Evolutionary conservation across 35 echinoderm and acorn worm species (phyloP), one percentile per base, ranked within the genome.

Genomic region (Hemicentrotus pulcherrimus): DNA sequence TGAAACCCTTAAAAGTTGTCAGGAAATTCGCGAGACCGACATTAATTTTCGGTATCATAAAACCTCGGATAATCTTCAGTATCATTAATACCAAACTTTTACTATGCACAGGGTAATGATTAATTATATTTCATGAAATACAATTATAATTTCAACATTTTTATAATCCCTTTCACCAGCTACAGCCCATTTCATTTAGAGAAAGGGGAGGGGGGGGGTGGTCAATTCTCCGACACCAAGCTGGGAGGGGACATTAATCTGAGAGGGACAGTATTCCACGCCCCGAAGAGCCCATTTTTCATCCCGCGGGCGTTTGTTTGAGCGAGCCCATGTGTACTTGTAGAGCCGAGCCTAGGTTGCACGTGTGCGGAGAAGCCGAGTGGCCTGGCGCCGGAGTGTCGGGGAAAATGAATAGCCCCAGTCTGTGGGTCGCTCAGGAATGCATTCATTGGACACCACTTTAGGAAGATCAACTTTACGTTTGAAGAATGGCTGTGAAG

Each of bases 391-490:
- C 91, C 91, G 48, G 16, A 31, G 46, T 93, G 91, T 32, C 91
- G 91, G 91, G 47, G 46, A 4, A 0, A 47, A 93, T 93, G 91
- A 93, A 93, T 93, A 47, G 91, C n/a, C 11, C 46, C 32, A 48
- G 91, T 93, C 91, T 90, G 91, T 11, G 91, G 91, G 46, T 28
- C n/a, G 46, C 91, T 31, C 16, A 93, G 91, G 48, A 47, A 50
- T 93, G 91, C 46, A 93, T 93, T 93, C 46, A 93, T 16, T 31
- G n/a, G 15, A n/a, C 65, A 58, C 91, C 91, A 93, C 91, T 93
- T 93, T 93, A 93, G 91, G 46, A 93, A 93, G 91, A 93, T 93
- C 91, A 93, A 93, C 91, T 93, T 93, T 47, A 90, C 88, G 88
- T 33, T 45, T 58, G 91, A 93, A 93, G 91, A 93, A 93, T 58